phyloP scores from a whole-genome alignment of 2,888 invertebrate species.

The Halictus ligatus region DNA sequence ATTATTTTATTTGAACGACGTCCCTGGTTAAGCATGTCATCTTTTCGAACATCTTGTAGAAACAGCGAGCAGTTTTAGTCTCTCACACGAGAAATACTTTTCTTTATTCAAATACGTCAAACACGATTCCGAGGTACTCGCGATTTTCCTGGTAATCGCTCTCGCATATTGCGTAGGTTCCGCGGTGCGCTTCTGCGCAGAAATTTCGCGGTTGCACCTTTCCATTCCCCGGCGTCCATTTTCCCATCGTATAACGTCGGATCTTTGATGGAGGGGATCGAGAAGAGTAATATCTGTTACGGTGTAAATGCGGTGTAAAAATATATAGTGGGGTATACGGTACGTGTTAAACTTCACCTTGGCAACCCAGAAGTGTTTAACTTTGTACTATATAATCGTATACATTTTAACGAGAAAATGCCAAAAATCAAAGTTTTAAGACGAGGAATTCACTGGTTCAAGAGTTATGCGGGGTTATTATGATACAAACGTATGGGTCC shows the following conservation, averaged over 20 bases:
- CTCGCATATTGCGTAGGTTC: not conserved
- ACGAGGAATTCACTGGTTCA: too few species aligned
- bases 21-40: too few species aligned
- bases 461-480: not conserved
- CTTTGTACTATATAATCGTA: too few species aligned
- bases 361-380: too few species aligned
- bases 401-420: too few species aligned
- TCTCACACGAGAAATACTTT: not conserved
- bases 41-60: not conserved
- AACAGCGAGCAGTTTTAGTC: not conserved
- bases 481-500: not conserved
- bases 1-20: not conserved
- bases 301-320: not conserved
- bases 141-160: not conserved
- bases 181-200: not conserved
- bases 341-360: not conserved
- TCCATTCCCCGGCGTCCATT: not conserved
- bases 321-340: not conserved
- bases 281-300: not conserved
- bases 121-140: not conserved
- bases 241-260: not conserved
- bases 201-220: not conserved
- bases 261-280: not conserved
- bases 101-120: not conserved
- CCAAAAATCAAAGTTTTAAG: too few species aligned